Base-by-base conservation (phyloP, 2,888 invertebrate species). In the Monopis laevigella region DNA sequence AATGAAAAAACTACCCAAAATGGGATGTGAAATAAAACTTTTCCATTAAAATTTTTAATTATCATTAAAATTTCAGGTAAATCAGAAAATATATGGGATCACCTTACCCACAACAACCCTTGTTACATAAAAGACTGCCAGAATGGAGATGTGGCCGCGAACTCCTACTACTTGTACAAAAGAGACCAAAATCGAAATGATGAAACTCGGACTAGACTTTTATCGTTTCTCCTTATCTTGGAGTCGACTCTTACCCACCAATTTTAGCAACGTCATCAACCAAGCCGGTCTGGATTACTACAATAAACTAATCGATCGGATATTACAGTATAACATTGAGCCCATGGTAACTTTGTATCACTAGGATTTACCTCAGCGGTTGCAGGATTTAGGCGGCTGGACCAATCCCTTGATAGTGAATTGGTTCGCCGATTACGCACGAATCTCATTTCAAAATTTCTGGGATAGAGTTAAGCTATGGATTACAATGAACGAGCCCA, bases 201-300 rank as follows among this genome's bases (percentile, higher is more conserved):
- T 39, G 10, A 40, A 43, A 18, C 40, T 43, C 28, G 47, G 47
- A 1, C 24, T 45, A 13, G 41, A 47, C 39, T 70, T 78, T 42
- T 85, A 85, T 55, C 66, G 85, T n/a, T 85, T 86, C 56, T 85
- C 84, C 0, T 58, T 85, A 19, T 81, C 86, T 0, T 89, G 89
- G 89, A 54, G 84, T 1, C 64, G 88, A 29, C 74, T 88, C 29
- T 62, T 88, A 49, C 87, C 87, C 1, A 74, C 69, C 18, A 88
- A 86, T 17, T 70, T 75, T 43, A 60, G 70, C 34, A 73, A 83
- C 47, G 53, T 71, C 8, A 62, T 88, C 8, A 90, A 86, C 58
- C 41, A 7, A 32, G 51, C 2, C 1, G 67, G 62, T 12, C 59
- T 61, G 2, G 44, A 53, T 12, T 48, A 46, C 21, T 64, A 62